A percentile compares a stretch with the other conserved stretches of the same genome.
phyloP scores from a whole-genome alignment of 2,797 vertebrate genomes.

The Ceryle rudis region DNA sequence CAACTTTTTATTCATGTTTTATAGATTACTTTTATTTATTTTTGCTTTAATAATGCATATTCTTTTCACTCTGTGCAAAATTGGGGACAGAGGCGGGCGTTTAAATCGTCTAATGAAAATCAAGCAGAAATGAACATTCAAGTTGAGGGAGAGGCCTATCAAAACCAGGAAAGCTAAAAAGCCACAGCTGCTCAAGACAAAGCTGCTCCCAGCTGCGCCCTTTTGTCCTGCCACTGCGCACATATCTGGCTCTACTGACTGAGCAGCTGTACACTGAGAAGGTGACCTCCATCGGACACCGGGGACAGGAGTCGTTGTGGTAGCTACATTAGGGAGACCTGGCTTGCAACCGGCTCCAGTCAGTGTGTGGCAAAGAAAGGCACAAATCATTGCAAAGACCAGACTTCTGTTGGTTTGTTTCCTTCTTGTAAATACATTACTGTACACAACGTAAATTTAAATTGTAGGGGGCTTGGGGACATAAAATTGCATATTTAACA shows the following conservation, averaged over 20 bases:
- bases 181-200: slow-evolving; percentile 71
- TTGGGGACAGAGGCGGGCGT: slow-evolving; percentile 74
- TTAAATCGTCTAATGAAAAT: slow-evolving; percentile 77
- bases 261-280: slow-evolving; percentile 61
- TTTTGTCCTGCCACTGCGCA: slow-evolving; percentile 37
- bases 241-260: slow-evolving; percentile 17
- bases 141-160: slow-evolving; percentile 65
- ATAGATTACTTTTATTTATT: slow-evolving; percentile 83
- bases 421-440: slow-evolving; percentile 77
- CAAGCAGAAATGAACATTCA: slow-evolving; percentile 80
- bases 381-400: slow-evolving; percentile 85
- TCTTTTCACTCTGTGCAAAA: slow-evolving; percentile 82
- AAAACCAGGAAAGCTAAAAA: slow-evolving; percentile 74
- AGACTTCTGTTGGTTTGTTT: slow-evolving; percentile 74
- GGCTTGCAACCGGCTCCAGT: slow-evolving; percentile 77
- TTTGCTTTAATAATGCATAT: slow-evolving; percentile 84
- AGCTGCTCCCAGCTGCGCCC: slow-evolving; percentile 58
- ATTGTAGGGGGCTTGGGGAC: slow-evolving; percentile 55
- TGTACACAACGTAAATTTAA: slow-evolving; percentile 73
- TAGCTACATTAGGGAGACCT: slow-evolving; percentile 73
- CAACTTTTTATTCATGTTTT: slow-evolving; percentile 76
- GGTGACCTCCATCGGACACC: slow-evolving; percentile 64
- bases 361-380: slow-evolving; percentile 84
- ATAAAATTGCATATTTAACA: slow-evolving; percentile 83
- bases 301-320: slow-evolving; percentile 46